These are phyloP conservation scores for Periophthalmus modestus DNA, from an alignment of 2,113 vertebrate species.

Conservation along the genomic window DNA sequence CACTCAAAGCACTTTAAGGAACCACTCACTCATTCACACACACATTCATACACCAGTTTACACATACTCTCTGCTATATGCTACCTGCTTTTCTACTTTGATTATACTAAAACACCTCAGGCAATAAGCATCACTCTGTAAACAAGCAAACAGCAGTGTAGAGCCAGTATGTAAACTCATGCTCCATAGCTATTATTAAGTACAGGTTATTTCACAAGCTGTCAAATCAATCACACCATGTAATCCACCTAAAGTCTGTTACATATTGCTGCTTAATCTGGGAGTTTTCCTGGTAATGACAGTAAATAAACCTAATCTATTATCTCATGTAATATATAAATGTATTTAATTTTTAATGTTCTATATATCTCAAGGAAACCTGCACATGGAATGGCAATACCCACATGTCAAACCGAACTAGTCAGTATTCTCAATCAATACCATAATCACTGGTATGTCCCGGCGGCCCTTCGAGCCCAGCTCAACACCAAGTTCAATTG, in stretches of 20 bases:
- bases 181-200: background rate
- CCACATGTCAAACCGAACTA: background rate
- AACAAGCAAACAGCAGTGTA: background rate
- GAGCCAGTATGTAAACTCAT: background rate
- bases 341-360: background rate
- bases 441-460: conserved; percentile 55
- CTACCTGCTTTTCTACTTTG: too few species aligned
- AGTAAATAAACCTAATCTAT: too few species aligned
- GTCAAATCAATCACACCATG: too few species aligned
- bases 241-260: too few species aligned
- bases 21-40: too few species aligned
- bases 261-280: too few species aligned
- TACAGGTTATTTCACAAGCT: too few species aligned
- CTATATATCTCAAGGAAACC: background rate
- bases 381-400: background rate
- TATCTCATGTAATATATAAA: background rate
- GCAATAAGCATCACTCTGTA: background rate
- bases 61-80: too few species aligned
- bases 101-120: too few species aligned
- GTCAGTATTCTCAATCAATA: conserved; percentile 55
- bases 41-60: too few species aligned
- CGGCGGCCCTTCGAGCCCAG: conserved; percentile 18
- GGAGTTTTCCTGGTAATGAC: too few species aligned
- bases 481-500: conserved; percentile 36
- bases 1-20: too few species aligned